Base-by-base conservation (phyloP, 2,797 vertebrate species). In the Amblyopsis hoosieri region DNA sequence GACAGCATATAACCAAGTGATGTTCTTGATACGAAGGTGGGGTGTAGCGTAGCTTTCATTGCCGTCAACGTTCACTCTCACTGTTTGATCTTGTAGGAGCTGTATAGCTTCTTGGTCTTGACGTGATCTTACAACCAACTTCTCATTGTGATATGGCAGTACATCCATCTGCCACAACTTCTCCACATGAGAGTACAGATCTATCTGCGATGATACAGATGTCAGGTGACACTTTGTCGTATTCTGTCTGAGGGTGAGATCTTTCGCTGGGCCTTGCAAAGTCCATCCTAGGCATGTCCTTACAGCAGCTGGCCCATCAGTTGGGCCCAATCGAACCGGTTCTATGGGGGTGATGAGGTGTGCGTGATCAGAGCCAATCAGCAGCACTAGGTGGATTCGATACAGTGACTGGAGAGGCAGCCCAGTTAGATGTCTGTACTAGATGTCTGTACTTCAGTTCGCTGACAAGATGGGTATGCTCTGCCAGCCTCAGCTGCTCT, bases 281-380 rank as follows among this genome's bases (percentile, higher is more conserved):
- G 56, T 65, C 62, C 69, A 66, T 12, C 63, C 63, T 0, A 71
- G 23, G 11, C 1, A 8, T 8, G 33, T 37, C 33, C 33, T 37
- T 8, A 37, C 33, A 37, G 48, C 33, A 0, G 48, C 63, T 33
- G 53, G 46, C 2, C 52, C 58, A 12, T 37, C 58, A 12, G 53
- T 23, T 1, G 69, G 57, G 1, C 63, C 54, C 2, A 64, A 12
- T 2, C 14, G 8, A n/a, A 67, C 60, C 2, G 64, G 53, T 51
- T 56, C 45, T 0, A 59, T 29, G 0, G 64, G 63, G 1, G 64
- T 66, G 3, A 70, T 59, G 3, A 75, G 57, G 60, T 10, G 48
- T 37, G 33, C 2, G 33, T 45, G 50, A 52, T 71, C 56, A 1
- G 67, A 58, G 2, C 64, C 68, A 15, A 75, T 71, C 3, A 71